These are phyloP conservation scores for Zosterops lateralis DNA, from an alignment of 2,113 vertebrate species.

Conservation along the genomic window DNA sequence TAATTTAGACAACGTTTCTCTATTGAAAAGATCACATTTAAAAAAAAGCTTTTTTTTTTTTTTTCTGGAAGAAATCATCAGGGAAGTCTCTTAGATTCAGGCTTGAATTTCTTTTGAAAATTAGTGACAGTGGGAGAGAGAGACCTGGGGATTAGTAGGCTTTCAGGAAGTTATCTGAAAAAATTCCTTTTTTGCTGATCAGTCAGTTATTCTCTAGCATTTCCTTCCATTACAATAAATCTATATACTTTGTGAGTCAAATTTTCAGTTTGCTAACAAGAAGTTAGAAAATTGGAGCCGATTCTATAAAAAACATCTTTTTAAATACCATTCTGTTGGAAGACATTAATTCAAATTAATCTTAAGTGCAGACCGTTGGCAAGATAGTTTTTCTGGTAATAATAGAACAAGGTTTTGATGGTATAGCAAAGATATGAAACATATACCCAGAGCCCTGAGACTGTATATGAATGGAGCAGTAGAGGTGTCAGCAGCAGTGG, in stretches of 20 bases:
- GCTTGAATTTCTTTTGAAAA: slow-evolving; percentile 14
- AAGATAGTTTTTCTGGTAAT: background rate
- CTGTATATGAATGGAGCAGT: background rate
- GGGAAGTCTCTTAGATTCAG: background rate
- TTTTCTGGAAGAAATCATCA: background rate
- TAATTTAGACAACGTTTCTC: background rate
- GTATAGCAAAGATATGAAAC: background rate
- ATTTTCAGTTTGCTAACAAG: background rate
- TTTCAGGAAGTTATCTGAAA: background rate
- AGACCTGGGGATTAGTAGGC: background rate
- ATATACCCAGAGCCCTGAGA: background rate
- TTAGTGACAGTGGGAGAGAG: background rate
- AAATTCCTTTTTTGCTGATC: background rate
- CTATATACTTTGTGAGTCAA: background rate
- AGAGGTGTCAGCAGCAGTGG: background rate
- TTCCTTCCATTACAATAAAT: background rate
- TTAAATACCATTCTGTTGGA: background rate
- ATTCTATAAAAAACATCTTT: background rate
- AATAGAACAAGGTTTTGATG: background rate
- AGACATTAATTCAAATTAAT: background rate
- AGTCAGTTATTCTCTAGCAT: background rate
- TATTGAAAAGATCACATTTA: background rate
- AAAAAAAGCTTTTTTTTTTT: background rate
- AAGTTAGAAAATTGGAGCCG: background rate
- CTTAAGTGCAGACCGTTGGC: background rate